Base-by-base conservation (phyloP, 2,113 vertebrate species). In the Oenanthe melanoleuca region DNA sequence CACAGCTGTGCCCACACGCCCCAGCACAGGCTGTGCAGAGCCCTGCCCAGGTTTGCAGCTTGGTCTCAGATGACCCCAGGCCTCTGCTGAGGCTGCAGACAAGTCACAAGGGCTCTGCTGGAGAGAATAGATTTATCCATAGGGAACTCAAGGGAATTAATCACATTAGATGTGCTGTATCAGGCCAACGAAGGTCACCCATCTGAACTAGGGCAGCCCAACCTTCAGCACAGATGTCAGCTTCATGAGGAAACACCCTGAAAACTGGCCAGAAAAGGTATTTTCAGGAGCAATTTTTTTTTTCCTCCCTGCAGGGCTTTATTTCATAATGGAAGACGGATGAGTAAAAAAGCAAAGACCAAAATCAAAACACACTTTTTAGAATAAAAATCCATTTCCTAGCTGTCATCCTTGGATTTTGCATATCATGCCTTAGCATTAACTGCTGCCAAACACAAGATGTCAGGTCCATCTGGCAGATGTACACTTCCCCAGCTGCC, bases 391-490 rank as follows among this genome's bases (percentile, higher is more conserved):
- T 47, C 72, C 26, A 56, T 81, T 93, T 94, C 82, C 33, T 60
- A 61, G 28, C 81, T 82, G 78, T 89, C 92, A 86, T 74, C 71
- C 49, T 29, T 13, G 25, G 53, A 49, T 57, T 95, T 81, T 86
- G 72, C 56, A 34, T 86, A 91, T 92, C 94, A 66, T 44, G 78
- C 79, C 49, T 89, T 52, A 70, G 70, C 53, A 65, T 47, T 91
- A 90, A 69, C 59, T 90, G 80, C 78, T 83, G 91, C 93, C 83
- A 95, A 96, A 88, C 6, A 44, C 79, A 89, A 92, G 88, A 89
- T 52, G 6, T 91, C 94, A 86, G 59, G 61, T 91, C 87, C 83
- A 87, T 91, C 95, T 96, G 96, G 92, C 92, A 96, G 59, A 52
- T 50, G 60, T 38, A 90, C 55, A 61, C 45, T 74, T 92, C 67